These are phyloP conservation scores for Tapirus indicus DNA, from an alignment of 2,797 vertebrate genomes.

Conservation along the genomic window DNA sequence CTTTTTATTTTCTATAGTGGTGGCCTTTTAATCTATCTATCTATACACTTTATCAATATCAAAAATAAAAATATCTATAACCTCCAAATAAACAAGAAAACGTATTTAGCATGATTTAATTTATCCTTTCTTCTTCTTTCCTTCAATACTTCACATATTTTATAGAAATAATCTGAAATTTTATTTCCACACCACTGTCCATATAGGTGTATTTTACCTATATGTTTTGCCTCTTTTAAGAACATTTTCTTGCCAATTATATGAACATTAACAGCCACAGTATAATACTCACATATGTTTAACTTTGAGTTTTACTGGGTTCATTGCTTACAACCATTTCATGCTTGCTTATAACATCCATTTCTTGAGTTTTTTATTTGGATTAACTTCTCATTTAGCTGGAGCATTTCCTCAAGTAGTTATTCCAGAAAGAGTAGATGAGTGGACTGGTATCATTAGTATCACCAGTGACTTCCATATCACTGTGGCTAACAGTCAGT, in stretches of 20 bases:
- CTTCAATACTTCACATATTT: not conserved
- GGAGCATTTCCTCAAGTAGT: not conserved
- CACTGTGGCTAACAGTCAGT: not conserved
- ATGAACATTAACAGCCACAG: not conserved
- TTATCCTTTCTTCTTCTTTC: not conserved
- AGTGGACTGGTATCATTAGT: not conserved
- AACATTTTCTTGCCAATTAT: not conserved
- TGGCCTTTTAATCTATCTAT: not conserved
- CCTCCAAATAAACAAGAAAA: not conserved
- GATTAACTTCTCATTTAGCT: not conserved
- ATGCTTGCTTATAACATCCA: not conserved
- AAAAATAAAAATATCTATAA: not conserved
- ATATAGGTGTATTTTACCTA: not conserved
- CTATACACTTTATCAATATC: not conserved
- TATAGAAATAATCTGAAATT: slow-evolving; percentile 17
- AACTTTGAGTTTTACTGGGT: slow-evolving; percentile 4
- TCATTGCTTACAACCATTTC: not conserved
- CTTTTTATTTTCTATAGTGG: not conserved
- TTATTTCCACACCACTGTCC: not conserved
- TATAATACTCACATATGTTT: not conserved
- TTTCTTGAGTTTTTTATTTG: slow-evolving; percentile 17
- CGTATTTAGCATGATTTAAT: not conserved
- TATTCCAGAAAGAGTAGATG: not conserved
- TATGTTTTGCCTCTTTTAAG: not conserved
- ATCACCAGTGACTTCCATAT: not conserved